Conservation (phyloP, 2,888 invertebrate species). For the Dynastes grantii region DNA sequence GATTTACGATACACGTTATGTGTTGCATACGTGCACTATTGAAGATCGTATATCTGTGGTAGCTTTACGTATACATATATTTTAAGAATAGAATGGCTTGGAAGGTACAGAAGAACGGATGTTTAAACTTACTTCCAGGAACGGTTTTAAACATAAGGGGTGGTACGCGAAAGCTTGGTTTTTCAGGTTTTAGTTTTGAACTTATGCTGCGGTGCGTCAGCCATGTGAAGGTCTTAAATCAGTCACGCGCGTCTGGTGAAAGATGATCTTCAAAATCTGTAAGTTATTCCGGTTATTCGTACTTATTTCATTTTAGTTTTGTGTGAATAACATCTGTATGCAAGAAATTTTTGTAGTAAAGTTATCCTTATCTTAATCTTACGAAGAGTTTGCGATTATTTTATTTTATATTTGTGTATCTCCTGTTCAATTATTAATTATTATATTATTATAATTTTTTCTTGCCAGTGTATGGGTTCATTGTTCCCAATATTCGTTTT, state of each 20-base stretch:
- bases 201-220: conserved; percentile 24
- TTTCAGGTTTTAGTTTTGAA: conserved; percentile 39
- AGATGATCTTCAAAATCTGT: conserved; percentile 43
- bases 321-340: too few species aligned
- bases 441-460: too few species aligned
- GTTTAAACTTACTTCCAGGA: conserved; percentile 43
- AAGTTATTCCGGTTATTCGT: conserved; percentile 1
- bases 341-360: too few species aligned
- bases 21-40: conserved; percentile 1
- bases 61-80: conserved; percentile 29
- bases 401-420: too few species aligned
- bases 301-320: not conserved
- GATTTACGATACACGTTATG: conserved; percentile 25
- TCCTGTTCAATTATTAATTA: too few species aligned
- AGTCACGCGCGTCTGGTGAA: not conserved
- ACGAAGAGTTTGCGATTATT: too few species aligned
- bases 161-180: conserved; percentile 33
- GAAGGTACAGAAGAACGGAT: conserved; percentile 44
- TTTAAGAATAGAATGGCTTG: conserved; percentile 44
- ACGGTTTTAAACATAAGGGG: conserved; percentile 44
- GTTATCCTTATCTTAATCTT: too few species aligned
- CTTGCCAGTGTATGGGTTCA: too few species aligned
- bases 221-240: conserved; percentile 20
- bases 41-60: conserved; percentile 23
- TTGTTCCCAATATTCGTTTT: too few species aligned